These are phyloP conservation scores for Idaea dimidiata DNA, from an alignment of 2,888 invertebrate genomes.

Conservation along the genomic window DNA sequence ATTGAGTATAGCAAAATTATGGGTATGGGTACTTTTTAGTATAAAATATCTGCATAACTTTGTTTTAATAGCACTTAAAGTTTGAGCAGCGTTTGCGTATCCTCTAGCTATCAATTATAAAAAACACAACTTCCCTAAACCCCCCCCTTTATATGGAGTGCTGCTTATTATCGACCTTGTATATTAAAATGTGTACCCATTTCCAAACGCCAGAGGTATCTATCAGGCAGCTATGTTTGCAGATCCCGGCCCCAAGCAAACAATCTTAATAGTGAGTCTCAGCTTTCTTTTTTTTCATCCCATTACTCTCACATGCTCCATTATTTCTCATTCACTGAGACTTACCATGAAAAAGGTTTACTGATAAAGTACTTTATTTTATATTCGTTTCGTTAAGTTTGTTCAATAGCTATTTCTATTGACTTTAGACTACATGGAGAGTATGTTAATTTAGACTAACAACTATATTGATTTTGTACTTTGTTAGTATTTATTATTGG, in stretches of 20 bases:
- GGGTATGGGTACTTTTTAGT: no score
- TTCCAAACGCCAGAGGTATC: slow-evolving; percentile 28
- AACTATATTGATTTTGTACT: slow-evolving; percentile 6
- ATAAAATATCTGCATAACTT: no score
- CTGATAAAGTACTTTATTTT: neutral
- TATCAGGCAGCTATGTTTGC: slow-evolving; percentile 37
- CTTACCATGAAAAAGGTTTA: neutral
- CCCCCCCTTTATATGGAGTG: slow-evolving; percentile 33
- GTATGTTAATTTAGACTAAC: neutral
- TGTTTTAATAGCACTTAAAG: no score
- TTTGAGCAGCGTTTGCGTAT: no score
- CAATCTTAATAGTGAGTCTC: slow-evolving; percentile 54
- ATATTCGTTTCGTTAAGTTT: neutral
- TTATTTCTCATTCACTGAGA: slow-evolving; percentile 28
- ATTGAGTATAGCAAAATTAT: no score
- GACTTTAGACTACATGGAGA: neutral
- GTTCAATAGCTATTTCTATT: neutral
- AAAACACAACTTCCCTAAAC: slow-evolving; percentile 7
- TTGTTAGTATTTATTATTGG: slow-evolving; percentile 4
- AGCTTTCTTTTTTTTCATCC: slow-evolving; percentile 45
- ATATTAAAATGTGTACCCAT: slow-evolving; percentile 39
- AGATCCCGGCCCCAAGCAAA: slow-evolving; percentile 44
- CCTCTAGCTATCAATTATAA: neutral
- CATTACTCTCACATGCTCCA: slow-evolving; percentile 38
- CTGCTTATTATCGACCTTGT: slow-evolving; percentile 29